These are phyloP conservation scores for Halictus quadricinctus DNA, from an alignment of 2,888 invertebrate species.

Conservation along the genomic window DNA sequence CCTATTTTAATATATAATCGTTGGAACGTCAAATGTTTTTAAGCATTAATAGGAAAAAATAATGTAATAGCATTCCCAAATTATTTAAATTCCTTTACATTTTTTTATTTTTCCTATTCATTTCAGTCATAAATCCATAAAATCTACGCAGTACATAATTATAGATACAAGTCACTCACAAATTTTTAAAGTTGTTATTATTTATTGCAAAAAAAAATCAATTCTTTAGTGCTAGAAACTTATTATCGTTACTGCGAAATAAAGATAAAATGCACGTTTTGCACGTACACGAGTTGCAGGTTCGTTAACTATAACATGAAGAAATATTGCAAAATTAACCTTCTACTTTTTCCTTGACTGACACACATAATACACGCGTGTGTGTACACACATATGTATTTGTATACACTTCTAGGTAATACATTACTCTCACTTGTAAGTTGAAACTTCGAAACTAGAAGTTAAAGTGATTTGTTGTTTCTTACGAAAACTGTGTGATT, in stretches of 20 bases:
- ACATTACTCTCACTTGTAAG: neutral
- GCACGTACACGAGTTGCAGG: neutral
- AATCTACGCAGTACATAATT: neutral
- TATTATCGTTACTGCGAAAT: neutral
- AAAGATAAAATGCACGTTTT: neutral
- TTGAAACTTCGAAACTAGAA: neutral
- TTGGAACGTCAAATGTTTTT: neutral
- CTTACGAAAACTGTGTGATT: neutral
- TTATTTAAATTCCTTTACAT: neutral
- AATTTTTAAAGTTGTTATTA: no score
- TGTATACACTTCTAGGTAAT: neutral
- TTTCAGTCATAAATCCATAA: neutral
- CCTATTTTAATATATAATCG: neutral
- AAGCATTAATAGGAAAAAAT: no score
- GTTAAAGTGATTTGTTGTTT: neutral
- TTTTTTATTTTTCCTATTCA: neutral
- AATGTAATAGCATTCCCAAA: neutral
- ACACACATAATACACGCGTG: neutral
- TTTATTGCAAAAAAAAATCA: no score
- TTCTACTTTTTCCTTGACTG: constrained; percentile 1
- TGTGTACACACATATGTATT: neutral
- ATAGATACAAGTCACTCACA: no score
- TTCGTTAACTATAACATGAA: neutral
- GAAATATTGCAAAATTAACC: constrained; percentile 24
- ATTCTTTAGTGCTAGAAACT: neutral